These are phyloP conservation scores for Paradoxurus hermaphroditus DNA, from an alignment of 2,113 vertebrate species.

Conservation along the genomic window DNA sequence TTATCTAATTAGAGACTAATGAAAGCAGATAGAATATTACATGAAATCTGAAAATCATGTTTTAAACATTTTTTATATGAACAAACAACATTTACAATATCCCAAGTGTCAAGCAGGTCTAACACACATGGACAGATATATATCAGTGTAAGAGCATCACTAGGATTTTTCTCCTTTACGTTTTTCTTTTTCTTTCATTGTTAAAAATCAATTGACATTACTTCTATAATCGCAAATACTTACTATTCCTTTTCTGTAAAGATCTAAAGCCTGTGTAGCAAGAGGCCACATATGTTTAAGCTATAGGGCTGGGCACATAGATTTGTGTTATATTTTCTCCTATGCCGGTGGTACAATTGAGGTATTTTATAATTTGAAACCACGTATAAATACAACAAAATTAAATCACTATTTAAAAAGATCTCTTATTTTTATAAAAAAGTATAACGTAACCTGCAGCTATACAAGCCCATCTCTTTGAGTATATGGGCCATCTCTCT, in stretches of 20 bases:
- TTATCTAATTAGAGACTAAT: not conserved
- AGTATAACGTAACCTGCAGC: not conserved
- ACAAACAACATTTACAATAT: not conserved
- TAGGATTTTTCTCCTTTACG: not conserved
- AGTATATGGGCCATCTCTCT: not conserved
- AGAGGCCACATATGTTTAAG: not conserved
- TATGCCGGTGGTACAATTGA: not conserved
- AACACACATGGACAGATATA: not conserved
- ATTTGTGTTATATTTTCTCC: not conserved
- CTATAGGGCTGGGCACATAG: not conserved
- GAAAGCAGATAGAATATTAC: not conserved
- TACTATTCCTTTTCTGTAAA: not conserved
- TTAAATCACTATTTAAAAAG: not conserved
- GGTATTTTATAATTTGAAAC: slow-evolving; percentile 9
- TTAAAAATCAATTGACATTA: not conserved
- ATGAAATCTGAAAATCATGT: not conserved
- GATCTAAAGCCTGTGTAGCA: not conserved
- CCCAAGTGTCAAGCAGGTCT: not conserved
- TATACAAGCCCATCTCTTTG: not conserved
- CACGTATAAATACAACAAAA: not conserved
- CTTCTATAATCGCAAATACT: not conserved
- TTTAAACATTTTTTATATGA: not conserved
- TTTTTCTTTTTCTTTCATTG: not conserved
- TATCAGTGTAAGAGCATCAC: not conserved
- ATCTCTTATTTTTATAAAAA: not conserved